Base-by-base conservation (phyloP, 2,888 invertebrate species). In the Clitarchus hookeri region DNA sequence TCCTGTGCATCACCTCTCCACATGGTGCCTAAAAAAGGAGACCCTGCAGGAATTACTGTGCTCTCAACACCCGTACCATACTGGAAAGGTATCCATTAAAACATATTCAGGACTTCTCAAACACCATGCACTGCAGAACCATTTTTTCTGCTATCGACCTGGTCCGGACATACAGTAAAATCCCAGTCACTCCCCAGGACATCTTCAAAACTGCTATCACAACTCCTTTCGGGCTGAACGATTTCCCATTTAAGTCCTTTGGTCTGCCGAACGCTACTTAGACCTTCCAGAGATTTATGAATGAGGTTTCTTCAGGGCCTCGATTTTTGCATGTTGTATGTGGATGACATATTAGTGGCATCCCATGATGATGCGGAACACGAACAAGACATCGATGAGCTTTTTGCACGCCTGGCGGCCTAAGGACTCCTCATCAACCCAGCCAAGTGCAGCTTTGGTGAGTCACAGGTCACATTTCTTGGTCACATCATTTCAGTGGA, bases 221-320 rank as follows among this genome's bases (percentile, higher is more conserved):
- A 0, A 87, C 86, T 0, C 86, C 78, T 3, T 87, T 87, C 78
- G 87, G 86, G 9, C 80, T 87, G 4, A 85, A 86, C 19, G 86
- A 87, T 44, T 85, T 87, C 36, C 84, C 86, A 0, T 87, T 44
- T 48, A 86, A 86, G 85, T 48, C 6, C 86, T 87, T 44, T 85
- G 87, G 1, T 25, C 86, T 0, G 36, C 19, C 54, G 16, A 87
- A 86, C 25, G 86, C 87, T 19, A 84, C 85, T 0, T 86, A 87
- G 25, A 86, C 84, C 6, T 87, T 87, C 25, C 86, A 87, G 80
- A 16, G 84, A 16, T 87, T 86, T n/a, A 86, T 87, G 12, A 83
- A 87, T n/a, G n/a, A 48, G 48, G 83, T 23, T n/a, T 83, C 85
- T 23, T 1, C 82, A 0, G 82, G 77, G 0, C 85, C 78, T 25